Base-by-base conservation (phyloP, 2,113 vertebrate genomes). In the Toxotes chatareus region DNA sequence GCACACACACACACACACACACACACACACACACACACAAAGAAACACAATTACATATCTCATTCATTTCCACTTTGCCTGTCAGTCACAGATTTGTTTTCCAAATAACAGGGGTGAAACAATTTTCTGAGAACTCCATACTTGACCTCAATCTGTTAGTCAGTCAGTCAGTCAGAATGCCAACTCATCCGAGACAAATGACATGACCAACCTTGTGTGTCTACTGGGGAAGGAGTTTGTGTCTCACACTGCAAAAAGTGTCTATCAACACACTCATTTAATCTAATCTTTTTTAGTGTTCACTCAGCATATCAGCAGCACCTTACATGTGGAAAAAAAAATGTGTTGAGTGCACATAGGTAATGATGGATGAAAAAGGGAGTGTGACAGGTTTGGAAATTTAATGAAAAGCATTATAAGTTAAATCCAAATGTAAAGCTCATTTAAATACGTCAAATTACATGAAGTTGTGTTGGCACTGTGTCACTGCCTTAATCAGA, bases 101-200 rank as follows among this genome's bases (percentile, higher is more conserved):
- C 73, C 57, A 71, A 62, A 60, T 49, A 80, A 71, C 61, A 23
- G 34, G 38, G 19, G 7, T 13, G 31, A 4, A 75, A 34, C 61
- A 3, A 27, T 82, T 85, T 89, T 62, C 53, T 73, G 59, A 67
- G 38, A 49, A 57, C 64, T 66, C 57, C 51, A 70, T 64, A 56
- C 47, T 78, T 85, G 79, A 87, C 82, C 83, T 81, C 76, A 83
- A 71, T 81, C 60, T 83, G 82, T 80, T 75, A 62, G 69, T 60
- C 38, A 46, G 73, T 60, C 72, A 53, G 31, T 38, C 88, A 76
- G 38, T 80, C 60, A 67, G 42, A 14, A 51, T 73, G 67, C 85
- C 67, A 80, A 49, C 73, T 70, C 67, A 76, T 76, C 72, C 36
- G 3, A 66, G 75, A 82, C 57, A 46, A 70, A 70, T 27, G 64